Evolutionary conservation across 2,888 invertebrate species (phyloP), one percentile per base, ranked within the genome.

Genomic region (Cerastis leucographa): DNA sequence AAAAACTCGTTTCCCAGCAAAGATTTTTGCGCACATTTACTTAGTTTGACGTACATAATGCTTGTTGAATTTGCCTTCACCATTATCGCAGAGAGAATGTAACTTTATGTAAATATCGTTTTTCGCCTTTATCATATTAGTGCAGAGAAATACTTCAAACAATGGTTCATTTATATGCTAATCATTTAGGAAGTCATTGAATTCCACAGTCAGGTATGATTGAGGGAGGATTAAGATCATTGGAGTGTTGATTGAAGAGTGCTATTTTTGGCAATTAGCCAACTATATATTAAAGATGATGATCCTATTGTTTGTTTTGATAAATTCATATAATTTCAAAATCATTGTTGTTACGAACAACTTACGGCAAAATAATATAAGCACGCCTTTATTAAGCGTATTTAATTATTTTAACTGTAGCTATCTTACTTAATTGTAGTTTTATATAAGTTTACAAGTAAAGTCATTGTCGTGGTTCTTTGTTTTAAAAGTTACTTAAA

Each of bases 401-500:
- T 54, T 22, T 8, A 22, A 2, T 49, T 73, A 17, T 19, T 61
- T 4, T 25, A 25, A 17, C 42, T 7, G n/a, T 19, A 65, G 3
- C 11, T 61, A 2, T 42, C n/a, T 14, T 74, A n/a, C 29, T 19
- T 35, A 49, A 76, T 76, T 75, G 29, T 1, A 51, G 29, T 42
- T 75, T 64, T 29, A 22, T 46, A n/a, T 49, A 44, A 17, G 22
- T 75, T 8, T 25, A 22, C 4, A 25, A 64, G 14, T 42, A 42
- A 51, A 22, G 19, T 75, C 40, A 67, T 56, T 46, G 14, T 7
- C 29, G 7, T 46, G 3, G 22, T 77, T 56, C n/a, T 6, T 46
- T 67, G 78, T 76, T 66, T 54, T 46, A 46, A 54, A 77, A 17
- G 29, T 64, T 3, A 64, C 29, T 1, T 51, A 22, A 44, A 35